Evolutionary conservation across 2,797 vertebrate species (phyloP).

Genomic region (Onychomys leucogaster): DNA sequence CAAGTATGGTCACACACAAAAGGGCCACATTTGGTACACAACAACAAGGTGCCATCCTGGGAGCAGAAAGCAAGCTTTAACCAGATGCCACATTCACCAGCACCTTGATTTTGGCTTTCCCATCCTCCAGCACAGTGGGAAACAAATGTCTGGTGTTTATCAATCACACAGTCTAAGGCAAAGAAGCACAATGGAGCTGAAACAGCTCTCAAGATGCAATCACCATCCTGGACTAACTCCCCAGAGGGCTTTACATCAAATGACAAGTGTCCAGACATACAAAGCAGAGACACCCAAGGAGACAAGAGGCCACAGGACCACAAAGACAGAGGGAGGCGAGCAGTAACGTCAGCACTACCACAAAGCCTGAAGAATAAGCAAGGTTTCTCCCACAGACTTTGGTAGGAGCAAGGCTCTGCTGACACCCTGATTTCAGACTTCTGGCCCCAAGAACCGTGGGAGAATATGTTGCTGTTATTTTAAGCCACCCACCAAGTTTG

Average conservation of each 20-base stretch:
- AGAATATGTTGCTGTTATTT: constrained; percentile 29
- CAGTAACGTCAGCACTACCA: not conserved
- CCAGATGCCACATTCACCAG: not conserved
- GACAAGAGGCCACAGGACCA: not conserved
- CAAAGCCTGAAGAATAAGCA: not conserved
- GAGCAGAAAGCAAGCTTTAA: not conserved
- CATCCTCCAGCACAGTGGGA: not conserved
- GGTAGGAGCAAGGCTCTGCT: not conserved
- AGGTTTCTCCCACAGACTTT: not conserved
- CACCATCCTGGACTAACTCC: not conserved
- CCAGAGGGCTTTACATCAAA: not conserved
- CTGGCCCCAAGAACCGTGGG: not conserved
- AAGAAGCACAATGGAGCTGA: not conserved
- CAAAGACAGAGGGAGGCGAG: not conserved
- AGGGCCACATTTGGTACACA: not conserved
- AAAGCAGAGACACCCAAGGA: not conserved
- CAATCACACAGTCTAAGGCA: not conserved
- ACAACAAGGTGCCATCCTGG: not conserved
- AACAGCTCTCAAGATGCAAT: constrained; percentile 6
- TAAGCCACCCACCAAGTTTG: not conserved
- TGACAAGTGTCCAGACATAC: not conserved
- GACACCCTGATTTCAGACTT: not conserved
- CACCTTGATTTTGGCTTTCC: not conserved
- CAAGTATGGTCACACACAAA: not conserved
- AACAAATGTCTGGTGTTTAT: not conserved